phyloP scores from a whole-genome alignment of 1,140 invertebrate genomes.

The Brachionus rubens region DNA sequence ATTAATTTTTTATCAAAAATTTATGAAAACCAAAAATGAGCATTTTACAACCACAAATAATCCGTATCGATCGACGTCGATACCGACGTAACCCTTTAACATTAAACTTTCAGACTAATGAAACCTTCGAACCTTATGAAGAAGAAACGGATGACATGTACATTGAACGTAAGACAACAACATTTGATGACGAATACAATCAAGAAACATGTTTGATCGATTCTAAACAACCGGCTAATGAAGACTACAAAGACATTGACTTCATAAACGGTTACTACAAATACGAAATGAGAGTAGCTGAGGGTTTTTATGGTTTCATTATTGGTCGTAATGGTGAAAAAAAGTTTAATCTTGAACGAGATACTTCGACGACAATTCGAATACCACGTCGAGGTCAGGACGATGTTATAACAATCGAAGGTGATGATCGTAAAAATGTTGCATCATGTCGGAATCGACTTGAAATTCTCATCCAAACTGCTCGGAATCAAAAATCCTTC shows the following conservation, averaged over 20 bases:
- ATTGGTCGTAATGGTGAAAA: conserved; percentile 41
- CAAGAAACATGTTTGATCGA: conserved; percentile 17
- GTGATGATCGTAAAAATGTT: neutral
- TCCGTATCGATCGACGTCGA: neutral
- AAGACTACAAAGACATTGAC: neutral
- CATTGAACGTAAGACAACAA: neutral
- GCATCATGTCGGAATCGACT: conserved; percentile 15
- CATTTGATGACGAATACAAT: conserved; percentile 57
- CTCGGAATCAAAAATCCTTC: conserved; percentile 9
- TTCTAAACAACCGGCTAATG: neutral
- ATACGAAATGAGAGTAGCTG: neutral
- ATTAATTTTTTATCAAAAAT: no score
- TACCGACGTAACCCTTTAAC: conserved; percentile 6
- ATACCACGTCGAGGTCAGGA: neutral
- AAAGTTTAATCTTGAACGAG: conserved; percentile 10
- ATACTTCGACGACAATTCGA: neutral
- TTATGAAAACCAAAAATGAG: no score
- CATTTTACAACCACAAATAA: conserved; percentile 22
- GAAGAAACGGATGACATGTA: conserved; percentile 43
- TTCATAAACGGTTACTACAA: conserved; percentile 37
- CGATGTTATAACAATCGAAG: neutral
- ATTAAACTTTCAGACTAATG: neutral
- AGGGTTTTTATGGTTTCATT: conserved; percentile 17
- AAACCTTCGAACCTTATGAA: neutral
- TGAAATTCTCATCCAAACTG: neutral